Percentiles rank a stretch among this genome's conserved stretches.
Evolutionary conservation across 1,140 invertebrate species (phyloP).

Genomic region (Drosophila pallidifrons): DNA sequence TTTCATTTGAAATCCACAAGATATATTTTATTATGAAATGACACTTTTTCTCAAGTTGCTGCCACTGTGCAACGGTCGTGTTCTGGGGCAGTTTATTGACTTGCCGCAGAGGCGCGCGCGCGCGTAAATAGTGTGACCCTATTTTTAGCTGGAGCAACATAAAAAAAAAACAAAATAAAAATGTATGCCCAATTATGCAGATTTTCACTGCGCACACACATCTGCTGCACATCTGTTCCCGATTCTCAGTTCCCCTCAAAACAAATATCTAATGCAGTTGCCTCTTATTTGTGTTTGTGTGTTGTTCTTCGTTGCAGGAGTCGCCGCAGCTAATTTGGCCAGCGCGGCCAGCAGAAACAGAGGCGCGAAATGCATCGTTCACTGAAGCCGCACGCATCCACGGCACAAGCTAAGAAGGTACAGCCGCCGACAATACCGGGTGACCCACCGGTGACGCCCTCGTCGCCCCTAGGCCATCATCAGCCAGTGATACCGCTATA

Average conservation of each 20-base stretch:
- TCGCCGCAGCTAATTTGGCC: constrained; percentile 61
- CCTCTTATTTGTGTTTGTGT: constrained; percentile 9
- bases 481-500: constrained; percentile 86
- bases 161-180: constrained; percentile 24
- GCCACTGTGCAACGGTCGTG: constrained; percentile 39
- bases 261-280: constrained; percentile 43
- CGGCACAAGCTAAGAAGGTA: constrained; percentile 91
- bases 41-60: background rate
- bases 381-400: constrained; percentile 88
- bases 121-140: constrained; percentile 69
- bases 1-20: too few species aligned
- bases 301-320: constrained; percentile 48
- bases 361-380: constrained; percentile 89
- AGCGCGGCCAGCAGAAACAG: constrained; percentile 32
- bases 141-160: constrained; percentile 70
- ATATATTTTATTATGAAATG: background rate
- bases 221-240: constrained; percentile 72
- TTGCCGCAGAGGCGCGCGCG: constrained; percentile 52
- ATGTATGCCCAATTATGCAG: constrained; percentile 79
- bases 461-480: constrained; percentile 85
- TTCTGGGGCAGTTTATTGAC: constrained; percentile 73
- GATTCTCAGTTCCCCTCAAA: constrained; percentile 16
- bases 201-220: constrained; percentile 57
- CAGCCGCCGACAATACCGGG: constrained; percentile 93
- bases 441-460: constrained; percentile 86